Evolutionary conservation across 2,797 vertebrate species (phyloP).

Genomic region (Semotilus atromaculatus): DNA sequence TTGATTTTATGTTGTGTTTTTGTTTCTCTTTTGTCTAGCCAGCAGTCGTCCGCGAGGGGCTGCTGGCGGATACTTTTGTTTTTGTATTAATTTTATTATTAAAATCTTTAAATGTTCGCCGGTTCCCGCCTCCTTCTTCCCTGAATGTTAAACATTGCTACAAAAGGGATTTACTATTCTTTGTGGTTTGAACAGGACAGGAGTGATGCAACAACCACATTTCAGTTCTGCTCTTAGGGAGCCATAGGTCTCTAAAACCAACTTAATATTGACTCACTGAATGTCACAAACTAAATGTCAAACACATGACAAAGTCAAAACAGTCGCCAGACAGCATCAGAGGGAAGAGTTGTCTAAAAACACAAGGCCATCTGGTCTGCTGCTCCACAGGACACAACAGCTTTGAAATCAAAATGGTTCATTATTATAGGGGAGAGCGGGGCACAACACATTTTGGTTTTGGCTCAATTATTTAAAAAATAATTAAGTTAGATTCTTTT

Average conservation of each 20-base stretch:
- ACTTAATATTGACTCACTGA: slow-evolving; percentile 1
- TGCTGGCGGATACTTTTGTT: too few species aligned
- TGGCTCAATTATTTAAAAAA: too few species aligned
- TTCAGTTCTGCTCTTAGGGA: background rate
- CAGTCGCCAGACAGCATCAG: background rate
- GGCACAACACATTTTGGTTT: too few species aligned
- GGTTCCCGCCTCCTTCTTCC: too few species aligned
- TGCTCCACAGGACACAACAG: background rate
- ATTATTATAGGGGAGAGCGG: too few species aligned
- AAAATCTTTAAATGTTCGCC: too few species aligned
- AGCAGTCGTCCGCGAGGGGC: too few species aligned
- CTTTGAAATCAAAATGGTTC: slow-evolving; percentile 22
- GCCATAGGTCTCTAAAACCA: slow-evolving; percentile 11
- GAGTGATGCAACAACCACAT: background rate
- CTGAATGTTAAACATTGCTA: too few species aligned
- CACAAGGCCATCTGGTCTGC: slow-evolving; percentile 16
- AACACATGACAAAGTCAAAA: slow-evolving; percentile 11
- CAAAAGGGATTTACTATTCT: background rate
- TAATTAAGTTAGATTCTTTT: too few species aligned
- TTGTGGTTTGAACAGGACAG: background rate
- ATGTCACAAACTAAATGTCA: slow-evolving; percentile 23
- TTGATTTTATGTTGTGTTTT: too few species aligned
- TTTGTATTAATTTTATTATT: too few species aligned
- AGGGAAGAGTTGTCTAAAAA: background rate
- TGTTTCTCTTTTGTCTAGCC: too few species aligned